Percentiles rank a stretch among this genome's conserved stretches.
These are phyloP conservation scores for Pandemis heparana DNA, from an alignment of 2,888 invertebrate genomes.

Conservation along the genomic window DNA sequence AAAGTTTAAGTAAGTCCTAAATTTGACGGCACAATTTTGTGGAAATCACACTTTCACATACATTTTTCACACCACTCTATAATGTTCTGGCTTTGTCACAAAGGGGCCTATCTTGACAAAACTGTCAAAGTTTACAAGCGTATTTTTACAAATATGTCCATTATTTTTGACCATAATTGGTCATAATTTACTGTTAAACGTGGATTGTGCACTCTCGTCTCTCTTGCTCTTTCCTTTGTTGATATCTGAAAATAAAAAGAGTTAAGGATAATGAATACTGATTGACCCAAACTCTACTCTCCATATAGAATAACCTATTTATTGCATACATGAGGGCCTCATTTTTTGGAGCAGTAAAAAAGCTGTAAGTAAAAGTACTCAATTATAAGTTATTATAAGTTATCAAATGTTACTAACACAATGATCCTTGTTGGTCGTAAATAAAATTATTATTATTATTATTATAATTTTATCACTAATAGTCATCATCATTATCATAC, in stretches of 20 bases:
- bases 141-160: neutral
- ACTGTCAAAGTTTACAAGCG: neutral
- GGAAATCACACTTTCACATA: neutral
- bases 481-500: no score
- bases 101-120: neutral
- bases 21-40: neutral
- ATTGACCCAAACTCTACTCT: no score
- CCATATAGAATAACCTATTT: no score
- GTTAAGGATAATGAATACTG: neutral
- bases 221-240: constrained; percentile 90
- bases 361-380: no score
- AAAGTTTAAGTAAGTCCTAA: neutral
- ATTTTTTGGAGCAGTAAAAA: no score
- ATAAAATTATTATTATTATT: no score
- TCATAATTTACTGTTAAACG: constrained; percentile 78
- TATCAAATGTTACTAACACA: no score
- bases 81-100: neutral
- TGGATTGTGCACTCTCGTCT: constrained; percentile 91
- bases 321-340: no score
- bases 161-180: constrained; percentile 34
- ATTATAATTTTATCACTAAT: no score
- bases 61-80: neutral
- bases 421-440: no score
- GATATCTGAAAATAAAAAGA: constrained; percentile 84
- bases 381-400: no score